Conservation (phyloP, 2,113 vertebrate species). For the Corvus cornix region DNA sequence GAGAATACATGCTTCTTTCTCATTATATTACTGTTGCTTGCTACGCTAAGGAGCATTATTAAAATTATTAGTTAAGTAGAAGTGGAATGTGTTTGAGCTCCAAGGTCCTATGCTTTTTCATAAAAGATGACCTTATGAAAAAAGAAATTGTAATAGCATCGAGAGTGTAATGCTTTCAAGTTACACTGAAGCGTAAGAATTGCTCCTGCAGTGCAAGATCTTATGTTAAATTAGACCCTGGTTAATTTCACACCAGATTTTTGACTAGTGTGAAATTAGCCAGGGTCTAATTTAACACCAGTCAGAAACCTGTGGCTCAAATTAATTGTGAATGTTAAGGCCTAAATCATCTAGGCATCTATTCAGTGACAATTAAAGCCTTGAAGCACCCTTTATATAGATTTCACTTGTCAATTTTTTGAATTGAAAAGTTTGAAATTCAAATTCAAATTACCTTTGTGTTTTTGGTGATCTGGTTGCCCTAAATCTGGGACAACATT, state of each 20-base stretch:
- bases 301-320: slow-evolving; percentile 20
- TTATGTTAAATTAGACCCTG: slow-evolving; percentile 37
- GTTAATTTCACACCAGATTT: slow-evolving; percentile 47
- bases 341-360: not conserved
- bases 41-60: slow-evolving; percentile 30
- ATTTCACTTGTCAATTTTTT: not conserved
- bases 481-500: not conserved
- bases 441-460: not conserved
- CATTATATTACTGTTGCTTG: slow-evolving; percentile 3
- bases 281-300: slow-evolving; percentile 55
- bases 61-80: slow-evolving; percentile 26
- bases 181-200: slow-evolving; percentile 14
- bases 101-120: slow-evolving; percentile 30
- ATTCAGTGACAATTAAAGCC: not conserved
- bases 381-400: not conserved
- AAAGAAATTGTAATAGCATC: not conserved
- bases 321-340: slow-evolving; percentile 35
- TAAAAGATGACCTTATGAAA: slow-evolving; percentile 33
- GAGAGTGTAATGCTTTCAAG: not conserved
- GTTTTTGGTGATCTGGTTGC: not conserved
- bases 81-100: slow-evolving; percentile 5
- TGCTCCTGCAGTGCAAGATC: slow-evolving; percentile 7
- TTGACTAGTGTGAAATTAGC: slow-evolving; percentile 46
- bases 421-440: not conserved
- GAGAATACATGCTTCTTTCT: not conserved